Evolutionary conservation across 2,113 vertebrate genomes (phyloP).

Genomic region (Riparia riparia): DNA sequence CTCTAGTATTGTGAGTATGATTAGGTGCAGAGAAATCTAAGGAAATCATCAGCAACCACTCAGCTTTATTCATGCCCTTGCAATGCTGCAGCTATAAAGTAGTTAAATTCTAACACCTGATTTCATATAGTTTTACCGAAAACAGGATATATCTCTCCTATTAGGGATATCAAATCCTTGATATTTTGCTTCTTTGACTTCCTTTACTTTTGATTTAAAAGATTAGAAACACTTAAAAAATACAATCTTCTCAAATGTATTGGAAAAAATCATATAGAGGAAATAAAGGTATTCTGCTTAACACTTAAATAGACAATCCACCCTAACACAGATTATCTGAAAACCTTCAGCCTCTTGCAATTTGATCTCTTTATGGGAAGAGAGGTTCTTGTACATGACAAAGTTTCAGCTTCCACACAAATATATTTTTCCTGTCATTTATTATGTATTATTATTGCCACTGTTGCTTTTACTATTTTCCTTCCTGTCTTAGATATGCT

Average conservation of each 20-base stretch:
- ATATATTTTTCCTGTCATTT: neutral
- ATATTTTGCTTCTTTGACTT: conserved; percentile 66
- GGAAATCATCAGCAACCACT: conserved; percentile 44
- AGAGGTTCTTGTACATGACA: neutral
- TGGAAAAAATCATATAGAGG: conserved; percentile 31
- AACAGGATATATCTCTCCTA: conserved; percentile 41
- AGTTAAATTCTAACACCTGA: conserved; percentile 60
- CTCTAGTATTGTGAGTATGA: conserved; percentile 40
- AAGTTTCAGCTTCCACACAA: conserved; percentile 13
- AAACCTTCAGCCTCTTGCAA: conserved; percentile 40
- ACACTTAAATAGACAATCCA: conserved; percentile 39
- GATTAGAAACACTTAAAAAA: conserved; percentile 59
- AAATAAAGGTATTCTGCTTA: conserved; percentile 45
- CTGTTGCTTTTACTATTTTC: neutral
- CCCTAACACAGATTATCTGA: neutral
- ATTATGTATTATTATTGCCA: neutral
- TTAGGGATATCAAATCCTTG: conserved; percentile 64
- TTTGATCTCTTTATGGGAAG: conserved; percentile 24
- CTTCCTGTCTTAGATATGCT: neutral
- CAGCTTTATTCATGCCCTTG: conserved; percentile 23
- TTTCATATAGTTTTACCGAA: conserved; percentile 68
- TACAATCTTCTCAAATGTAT: conserved; percentile 37
- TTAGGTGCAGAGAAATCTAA: conserved; percentile 57
- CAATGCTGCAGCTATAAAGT: neutral
- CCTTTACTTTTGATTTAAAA: conserved; percentile 69